Percentiles rank a stretch among this genome's conserved stretches.
phyloP scores from a whole-genome alignment of 1,140 invertebrate species.

The Meloidogyne floridensis region DNA sequence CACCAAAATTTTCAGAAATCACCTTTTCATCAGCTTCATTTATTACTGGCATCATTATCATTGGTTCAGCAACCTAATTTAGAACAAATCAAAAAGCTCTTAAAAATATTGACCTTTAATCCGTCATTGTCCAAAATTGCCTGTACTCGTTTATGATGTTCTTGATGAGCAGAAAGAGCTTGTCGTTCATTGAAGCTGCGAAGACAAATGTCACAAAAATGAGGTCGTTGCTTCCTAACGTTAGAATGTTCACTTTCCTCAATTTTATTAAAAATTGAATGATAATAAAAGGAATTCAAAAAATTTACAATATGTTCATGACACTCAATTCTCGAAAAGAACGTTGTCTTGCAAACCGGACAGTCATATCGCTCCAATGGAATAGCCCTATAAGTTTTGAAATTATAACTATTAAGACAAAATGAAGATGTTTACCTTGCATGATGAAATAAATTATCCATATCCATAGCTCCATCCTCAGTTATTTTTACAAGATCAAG shows the following conservation, averaged over 20 bases:
- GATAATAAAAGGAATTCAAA: background rate
- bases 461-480: conserved; percentile 35
- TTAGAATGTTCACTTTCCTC: conserved; percentile 54
- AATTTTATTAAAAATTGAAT: conserved; percentile 10
- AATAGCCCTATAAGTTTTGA: conserved; percentile 38
- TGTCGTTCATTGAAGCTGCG: conserved; percentile 57
- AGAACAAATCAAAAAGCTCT: background rate
- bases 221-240: conserved; percentile 50
- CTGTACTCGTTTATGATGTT: conserved; percentile 60
- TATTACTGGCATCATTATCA: conserved; percentile 30
- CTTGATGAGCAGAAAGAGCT: conserved; percentile 61
- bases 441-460: conserved; percentile 57
- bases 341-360: conserved; percentile 58
- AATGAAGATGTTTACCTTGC: conserved; percentile 25
- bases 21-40: conserved; percentile 8
- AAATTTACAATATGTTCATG: conserved; percentile 49
- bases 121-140: conserved; percentile 45
- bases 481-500: conserved; percentile 44
- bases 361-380: conserved; percentile 64
- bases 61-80: conserved; percentile 17
- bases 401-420: background rate
- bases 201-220: conserved; percentile 62
- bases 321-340: conserved; percentile 60
- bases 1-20: background rate
- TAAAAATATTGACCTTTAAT: conserved; percentile 36